Evolutionary conservation across 2,113 vertebrate genomes (phyloP).

Genomic region (Campylomormyrus tamandua): DNA sequence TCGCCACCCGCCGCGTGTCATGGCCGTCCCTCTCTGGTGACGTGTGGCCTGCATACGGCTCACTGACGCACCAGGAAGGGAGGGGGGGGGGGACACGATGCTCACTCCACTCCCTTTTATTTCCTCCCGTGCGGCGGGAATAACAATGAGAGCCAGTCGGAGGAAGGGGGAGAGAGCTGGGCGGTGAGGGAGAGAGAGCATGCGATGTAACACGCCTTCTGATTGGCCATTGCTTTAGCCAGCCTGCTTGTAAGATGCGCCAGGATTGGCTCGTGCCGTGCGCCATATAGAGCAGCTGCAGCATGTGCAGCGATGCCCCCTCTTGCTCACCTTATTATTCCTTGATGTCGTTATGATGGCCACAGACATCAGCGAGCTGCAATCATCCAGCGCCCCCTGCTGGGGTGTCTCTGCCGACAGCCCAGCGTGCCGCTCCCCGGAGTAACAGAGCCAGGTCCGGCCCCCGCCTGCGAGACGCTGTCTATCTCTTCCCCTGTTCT

Average conservation of each 20-base stretch:
- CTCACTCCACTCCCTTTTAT: conserved; percentile 25
- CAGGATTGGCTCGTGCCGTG: conserved; percentile 41
- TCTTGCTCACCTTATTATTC: conserved; percentile 31
- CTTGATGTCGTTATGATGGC: not conserved
- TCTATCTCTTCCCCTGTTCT: not conserved
- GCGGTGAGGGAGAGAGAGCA: not conserved
- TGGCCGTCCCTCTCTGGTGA: not conserved
- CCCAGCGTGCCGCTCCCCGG: not conserved
- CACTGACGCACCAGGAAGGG: not conserved
- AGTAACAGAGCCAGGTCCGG: conserved; percentile 6
- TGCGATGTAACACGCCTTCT: not conserved
- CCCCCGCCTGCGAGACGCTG: not conserved
- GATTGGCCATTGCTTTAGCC: not conserved
- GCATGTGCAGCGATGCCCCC: conserved; percentile 46
- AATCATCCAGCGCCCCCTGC: not conserved
- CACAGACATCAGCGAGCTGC: not conserved
- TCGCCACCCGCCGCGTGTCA: not conserved
- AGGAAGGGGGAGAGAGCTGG: conserved; percentile 3
- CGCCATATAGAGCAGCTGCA: conserved; percentile 45
- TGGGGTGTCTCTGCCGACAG: not conserved
- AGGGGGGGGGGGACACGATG: not conserved
- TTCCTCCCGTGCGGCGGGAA: conserved; percentile 30
- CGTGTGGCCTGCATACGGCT: not conserved
- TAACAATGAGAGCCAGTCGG: conserved; percentile 32
- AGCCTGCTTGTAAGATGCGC: conserved; percentile 35